Base-by-base conservation (phyloP, 2,888 invertebrate genomes). In the Mythimna pallens region DNA sequence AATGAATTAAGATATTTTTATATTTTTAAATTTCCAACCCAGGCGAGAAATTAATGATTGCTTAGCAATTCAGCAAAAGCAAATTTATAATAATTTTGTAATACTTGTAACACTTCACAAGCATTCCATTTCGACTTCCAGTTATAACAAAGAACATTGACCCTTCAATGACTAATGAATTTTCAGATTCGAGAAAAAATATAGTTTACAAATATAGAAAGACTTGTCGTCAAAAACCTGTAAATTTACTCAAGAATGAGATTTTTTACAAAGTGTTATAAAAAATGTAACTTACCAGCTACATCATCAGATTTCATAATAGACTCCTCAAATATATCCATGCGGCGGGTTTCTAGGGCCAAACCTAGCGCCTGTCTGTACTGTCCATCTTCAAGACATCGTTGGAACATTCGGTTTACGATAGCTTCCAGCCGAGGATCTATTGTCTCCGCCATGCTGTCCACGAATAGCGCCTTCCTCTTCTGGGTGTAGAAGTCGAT, bases 401-500 rank as follows among this genome's bases (percentile, higher is more conserved):
- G 97, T 89, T 99, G 98, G 94, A 99, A 99, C 99, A 99, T 99
- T 66, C 99, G 97, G 92, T 99, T 98, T 0, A 99, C 99, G 85
- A 99, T 99, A 4, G 98, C 98, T 93, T 99, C 99, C 77, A 99
- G 95, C 9, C 98, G 97, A 10, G 97, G 97, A 92, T 99, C 99
- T 64, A 99, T 98, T 0, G 97, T 93, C 86, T 98, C 98, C 0
- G 97, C 95, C 9, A 86, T 69, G 64, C 97, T 97, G 76, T 97
- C 97, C 88, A 98, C 97, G 74, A 97, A 98, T 77, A 98, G 97
- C 50, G 97, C 97, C 86, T 98, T 97, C 68, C 99, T 97, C 92
- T 98, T 98, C 88, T 98, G 98, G 9, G 99, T 99, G 92, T 99
- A 99, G 92, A 98, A 98, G 94, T 99, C 99, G 87, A 99, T 99